These are phyloP conservation scores for Seira ritae DNA, from an alignment of 2,888 invertebrate genomes.

Conservation along the genomic window DNA sequence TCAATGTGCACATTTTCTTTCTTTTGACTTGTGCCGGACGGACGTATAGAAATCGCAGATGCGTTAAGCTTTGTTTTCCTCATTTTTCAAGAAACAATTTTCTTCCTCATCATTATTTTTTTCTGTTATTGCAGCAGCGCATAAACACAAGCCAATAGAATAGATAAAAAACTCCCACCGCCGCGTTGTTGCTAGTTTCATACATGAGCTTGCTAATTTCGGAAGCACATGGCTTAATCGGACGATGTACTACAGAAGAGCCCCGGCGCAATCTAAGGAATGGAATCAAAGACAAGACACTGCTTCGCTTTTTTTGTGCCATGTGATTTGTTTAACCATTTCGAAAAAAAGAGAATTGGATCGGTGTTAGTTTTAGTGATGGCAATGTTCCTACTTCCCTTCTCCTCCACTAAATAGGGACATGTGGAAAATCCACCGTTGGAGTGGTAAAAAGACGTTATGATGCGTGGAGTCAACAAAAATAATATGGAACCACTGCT, in stretches of 20 bases:
- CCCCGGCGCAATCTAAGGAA: too few relatives aligned
- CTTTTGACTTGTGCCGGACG: slow-evolving; percentile 6
- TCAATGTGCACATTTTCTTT: neutral
- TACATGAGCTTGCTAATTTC: slow-evolving; percentile 63
- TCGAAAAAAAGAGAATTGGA: neutral
- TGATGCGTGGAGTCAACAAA: slow-evolving; percentile 11
- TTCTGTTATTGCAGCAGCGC: neutral
- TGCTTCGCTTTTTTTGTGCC: neutral
- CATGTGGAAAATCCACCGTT: slow-evolving; percentile 12
- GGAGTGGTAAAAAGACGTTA: slow-evolving; percentile 5
- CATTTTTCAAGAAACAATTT: slow-evolving; percentile 60
- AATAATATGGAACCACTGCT: slow-evolving; percentile 11
- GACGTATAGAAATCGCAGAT: slow-evolving; percentile 31
- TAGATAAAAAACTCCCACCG: neutral
- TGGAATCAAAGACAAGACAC: too few relatives aligned
- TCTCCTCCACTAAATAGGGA: neutral
- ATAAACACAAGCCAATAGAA: neutral
- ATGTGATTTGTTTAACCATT: slow-evolving; percentile 1
- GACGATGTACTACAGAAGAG: neutral
- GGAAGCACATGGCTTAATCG: slow-evolving; percentile 65
- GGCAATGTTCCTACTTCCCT: neutral
- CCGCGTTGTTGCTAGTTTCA: neutral
- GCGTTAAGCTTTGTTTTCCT: slow-evolving; percentile 42
- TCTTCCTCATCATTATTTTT: slow-evolving; percentile 32
- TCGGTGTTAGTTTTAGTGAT: slow-evolving; percentile 11